phyloP scores from a whole-genome alignment of 2,888 invertebrate species.

The Tortricodes alternella region DNA sequence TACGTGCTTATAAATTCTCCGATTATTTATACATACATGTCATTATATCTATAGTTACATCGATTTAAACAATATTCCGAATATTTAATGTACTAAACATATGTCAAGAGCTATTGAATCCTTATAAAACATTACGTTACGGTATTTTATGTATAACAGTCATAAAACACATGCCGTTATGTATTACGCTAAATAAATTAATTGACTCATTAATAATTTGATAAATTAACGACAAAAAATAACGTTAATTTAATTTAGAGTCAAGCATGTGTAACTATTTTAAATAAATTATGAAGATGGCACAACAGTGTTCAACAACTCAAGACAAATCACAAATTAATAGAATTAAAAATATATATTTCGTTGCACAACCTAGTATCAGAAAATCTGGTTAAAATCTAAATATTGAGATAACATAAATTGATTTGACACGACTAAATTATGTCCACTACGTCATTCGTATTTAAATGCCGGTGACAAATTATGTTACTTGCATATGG shows the following conservation, averaged over 20 bases:
- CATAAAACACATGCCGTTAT: constrained; percentile 34
- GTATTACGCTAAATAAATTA: constrained; percentile 47
- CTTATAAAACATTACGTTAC: constrained; percentile 19
- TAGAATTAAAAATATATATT: constrained; percentile 38
- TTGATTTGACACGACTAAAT: constrained; percentile 29
- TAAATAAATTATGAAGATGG: constrained; percentile 43
- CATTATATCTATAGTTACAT: constrained; percentile 37
- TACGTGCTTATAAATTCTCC: constrained; percentile 41
- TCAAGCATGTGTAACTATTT: constrained; percentile 31
- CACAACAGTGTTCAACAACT: constrained; percentile 41
- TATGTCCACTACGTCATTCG: background rate
- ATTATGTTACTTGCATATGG: background rate
- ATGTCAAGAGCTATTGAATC: constrained; percentile 22
- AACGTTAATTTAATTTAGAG: constrained; percentile 21
- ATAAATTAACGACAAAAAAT: constrained; percentile 22
- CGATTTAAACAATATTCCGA: constrained; percentile 30
- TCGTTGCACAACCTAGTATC: constrained; percentile 65
- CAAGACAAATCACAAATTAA: constrained; percentile 37
- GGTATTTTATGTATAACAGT: constrained; percentile 30
- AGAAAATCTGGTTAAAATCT: constrained; percentile 40
- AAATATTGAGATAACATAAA: constrained; percentile 32
- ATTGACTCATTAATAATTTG: constrained; percentile 44
- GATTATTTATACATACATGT: constrained; percentile 40
- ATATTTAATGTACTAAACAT: constrained; percentile 22
- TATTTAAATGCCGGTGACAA: background rate